Evolutionary conservation across 2,797 vertebrate species (phyloP).

Genomic region (Epinephelus awoara): DNA sequence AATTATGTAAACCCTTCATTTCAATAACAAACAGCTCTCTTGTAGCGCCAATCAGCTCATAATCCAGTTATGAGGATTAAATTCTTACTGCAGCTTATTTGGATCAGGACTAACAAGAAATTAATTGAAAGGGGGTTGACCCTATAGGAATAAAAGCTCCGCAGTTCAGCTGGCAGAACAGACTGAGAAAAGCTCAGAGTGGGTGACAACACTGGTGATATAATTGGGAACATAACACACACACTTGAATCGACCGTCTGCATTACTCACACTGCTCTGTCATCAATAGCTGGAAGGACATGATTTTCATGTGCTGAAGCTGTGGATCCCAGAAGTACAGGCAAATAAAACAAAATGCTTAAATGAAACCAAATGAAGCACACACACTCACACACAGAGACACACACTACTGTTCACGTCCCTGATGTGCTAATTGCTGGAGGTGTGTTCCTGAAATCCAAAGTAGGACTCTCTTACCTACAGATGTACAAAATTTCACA

Average conservation of each 20-base stretch:
- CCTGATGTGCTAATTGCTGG: constrained; percentile 79
- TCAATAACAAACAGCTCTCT: constrained; percentile 70
- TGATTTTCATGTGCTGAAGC: constrained; percentile 47
- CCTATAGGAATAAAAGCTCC: constrained; percentile 73
- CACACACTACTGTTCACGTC: constrained; percentile 33
- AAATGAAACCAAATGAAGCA: constrained; percentile 48
- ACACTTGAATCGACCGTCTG: constrained; percentile 49
- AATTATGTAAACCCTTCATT: constrained; percentile 66
- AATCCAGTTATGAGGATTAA: constrained; percentile 86
- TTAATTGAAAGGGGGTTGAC: constrained; percentile 84
- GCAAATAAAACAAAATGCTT: constrained; percentile 46
- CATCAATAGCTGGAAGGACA: constrained; percentile 56
- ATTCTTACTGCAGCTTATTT: constrained; percentile 85
- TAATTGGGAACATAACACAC: constrained; percentile 73
- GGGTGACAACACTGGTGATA: constrained; percentile 69
- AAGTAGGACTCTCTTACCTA: constrained; percentile 80
- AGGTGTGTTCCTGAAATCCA: constrained; percentile 77
- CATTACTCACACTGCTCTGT: constrained; percentile 54
- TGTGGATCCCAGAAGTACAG: constrained; percentile 40
- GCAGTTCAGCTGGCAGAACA: constrained; percentile 70
- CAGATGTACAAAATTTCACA: constrained; percentile 76
- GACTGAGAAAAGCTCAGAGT: constrained; percentile 68
- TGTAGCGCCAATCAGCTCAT: constrained; percentile 74
- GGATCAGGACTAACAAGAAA: constrained; percentile 83
- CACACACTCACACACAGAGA: constrained; percentile 9